Base-by-base conservation (phyloP, 2,888 invertebrate species). In the Panopea generosa region DNA sequence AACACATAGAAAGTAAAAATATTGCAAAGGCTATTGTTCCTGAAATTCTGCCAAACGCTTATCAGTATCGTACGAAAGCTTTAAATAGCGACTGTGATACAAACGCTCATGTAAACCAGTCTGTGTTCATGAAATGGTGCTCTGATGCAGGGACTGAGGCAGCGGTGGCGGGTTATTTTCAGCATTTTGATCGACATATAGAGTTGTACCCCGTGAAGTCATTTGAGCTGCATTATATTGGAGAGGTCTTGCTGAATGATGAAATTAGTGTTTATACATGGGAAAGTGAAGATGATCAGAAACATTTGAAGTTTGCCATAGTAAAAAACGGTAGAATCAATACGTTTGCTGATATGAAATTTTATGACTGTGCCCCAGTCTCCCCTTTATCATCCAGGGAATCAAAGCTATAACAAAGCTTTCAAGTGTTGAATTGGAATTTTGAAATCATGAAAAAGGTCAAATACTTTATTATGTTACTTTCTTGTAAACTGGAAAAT, bases 241-340 rank as follows among this genome's bases (percentile, higher is more conserved):
- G 73, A 9, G 77, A 77, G 47, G 72, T 47, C 22, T 24, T 71
- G n/a, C 65, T 66, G 14, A 66, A 69, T 61, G 69, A 73, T 22
- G 45, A n/a, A n/a, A n/a, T n/a, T n/a, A n/a, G n/a, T n/a, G n/a
- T n/a, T n/a, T n/a, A n/a, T n/a, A n/a, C n/a, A n/a, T n/a, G n/a
- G n/a, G n/a, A n/a, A n/a, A n/a, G n/a, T n/a, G n/a, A n/a, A n/a
- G n/a, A n/a, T n/a, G n/a, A n/a, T n/a, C n/a, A n/a, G n/a, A n/a
- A n/a, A n/a, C n/a, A n/a, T n/a, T n/a, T n/a, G n/a, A n/a, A n/a
- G n/a, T n/a, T n/a, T n/a, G n/a, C n/a, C n/a, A n/a, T n/a, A n/a
- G n/a, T n/a, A n/a, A n/a, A 40, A 29, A 40, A 49, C 26, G 43
- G 43, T 33, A 52, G 26, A 43, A 24, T 53, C 11, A 53, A 53